Evolutionary conservation across 2,888 invertebrate species (phyloP).

Genomic region (Ophion ellenae): DNA sequence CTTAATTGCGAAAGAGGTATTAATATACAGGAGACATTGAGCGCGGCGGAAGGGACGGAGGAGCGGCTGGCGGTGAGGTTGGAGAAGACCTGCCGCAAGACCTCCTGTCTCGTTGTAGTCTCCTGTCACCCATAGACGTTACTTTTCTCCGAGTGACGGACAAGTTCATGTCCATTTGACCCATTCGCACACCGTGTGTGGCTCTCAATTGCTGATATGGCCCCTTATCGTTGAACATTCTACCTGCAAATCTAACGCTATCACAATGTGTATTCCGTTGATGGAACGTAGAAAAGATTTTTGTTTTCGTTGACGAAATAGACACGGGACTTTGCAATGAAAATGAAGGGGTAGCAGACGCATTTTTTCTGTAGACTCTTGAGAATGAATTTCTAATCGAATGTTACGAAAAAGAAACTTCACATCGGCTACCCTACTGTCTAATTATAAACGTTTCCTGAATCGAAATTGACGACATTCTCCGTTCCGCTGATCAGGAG

Average conservation of each 20-base stretch:
- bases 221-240: conserved; percentile 46
- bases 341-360: not conserved
- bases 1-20: not conserved
- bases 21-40: not conserved
- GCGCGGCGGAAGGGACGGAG: not conserved
- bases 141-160: conserved; percentile 74
- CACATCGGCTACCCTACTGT: conserved; percentile 34
- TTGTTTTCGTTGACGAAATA: not conserved
- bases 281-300: not conserved
- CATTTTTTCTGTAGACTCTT: not conserved
- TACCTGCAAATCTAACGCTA: conserved; percentile 53
- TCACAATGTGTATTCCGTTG: conserved; percentile 15
- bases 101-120: conserved; percentile 66
- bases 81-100: conserved; percentile 10
- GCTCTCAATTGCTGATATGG: conserved; percentile 4
- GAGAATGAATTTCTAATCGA: not conserved
- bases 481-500: conserved; percentile 66
- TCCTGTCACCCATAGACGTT: conserved; percentile 69
- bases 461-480: conserved; percentile 68
- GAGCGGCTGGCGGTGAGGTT: not conserved
- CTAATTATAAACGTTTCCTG: conserved; percentile 66
- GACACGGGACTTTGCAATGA: not conserved
- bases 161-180: conserved; percentile 71
- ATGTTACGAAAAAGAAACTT: not conserved
- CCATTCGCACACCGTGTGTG: conserved; percentile 42